These are phyloP conservation scores for Didymodactylos carnosus DNA, from an alignment of 2,888 invertebrate species.

Conservation along the genomic window DNA sequence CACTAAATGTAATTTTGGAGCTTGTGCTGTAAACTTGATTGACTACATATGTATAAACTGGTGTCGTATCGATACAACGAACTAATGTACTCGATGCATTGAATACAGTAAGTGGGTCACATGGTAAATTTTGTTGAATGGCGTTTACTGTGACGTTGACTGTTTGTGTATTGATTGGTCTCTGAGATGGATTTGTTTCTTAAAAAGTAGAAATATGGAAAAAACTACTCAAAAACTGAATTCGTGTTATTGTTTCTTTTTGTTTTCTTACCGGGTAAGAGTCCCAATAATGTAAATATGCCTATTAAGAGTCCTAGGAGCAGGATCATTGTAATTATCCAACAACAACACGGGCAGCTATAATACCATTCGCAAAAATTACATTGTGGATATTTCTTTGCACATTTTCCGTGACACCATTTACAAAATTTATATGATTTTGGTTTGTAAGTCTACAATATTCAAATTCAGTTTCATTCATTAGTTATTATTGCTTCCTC, in stretches of 20 bases:
- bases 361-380: not conserved
- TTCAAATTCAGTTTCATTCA: too few relatives aligned
- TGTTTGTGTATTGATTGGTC: not conserved
- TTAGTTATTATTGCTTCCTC: too few relatives aligned
- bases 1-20: too few relatives aligned
- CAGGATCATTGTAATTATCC: not conserved
- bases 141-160: not conserved
- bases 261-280: not conserved
- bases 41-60: not conserved
- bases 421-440: not conserved
- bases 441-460: not conserved
- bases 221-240: not conserved
- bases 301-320: not conserved
- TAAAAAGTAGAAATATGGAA: not conserved
- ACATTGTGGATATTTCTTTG: not conserved
- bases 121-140: not conserved
- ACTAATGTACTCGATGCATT: not conserved
- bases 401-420: not conserved
- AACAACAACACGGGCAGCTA: not conserved
- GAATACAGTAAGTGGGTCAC: not conserved
- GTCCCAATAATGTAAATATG: not conserved
- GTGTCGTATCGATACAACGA: not conserved
- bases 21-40: too few relatives aligned
- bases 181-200: not conserved
- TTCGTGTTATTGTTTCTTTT: too few relatives aligned